phyloP scores from a whole-genome alignment of 2,888 invertebrate genomes.

The Sphaerophoria rueppellii region DNA sequence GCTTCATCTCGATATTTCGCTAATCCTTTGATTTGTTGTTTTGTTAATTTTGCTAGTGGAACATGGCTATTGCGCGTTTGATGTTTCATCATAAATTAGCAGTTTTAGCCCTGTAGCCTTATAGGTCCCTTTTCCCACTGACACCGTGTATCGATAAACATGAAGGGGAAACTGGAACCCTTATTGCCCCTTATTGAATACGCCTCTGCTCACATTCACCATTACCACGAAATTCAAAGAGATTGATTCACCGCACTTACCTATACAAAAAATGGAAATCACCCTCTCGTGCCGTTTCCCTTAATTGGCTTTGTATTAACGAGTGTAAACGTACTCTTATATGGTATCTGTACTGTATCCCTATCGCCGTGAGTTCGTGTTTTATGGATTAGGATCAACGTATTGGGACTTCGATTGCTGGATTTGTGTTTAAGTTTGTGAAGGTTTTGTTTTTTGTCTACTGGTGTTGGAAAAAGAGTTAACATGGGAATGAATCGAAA shows the following conservation, averaged over 20 bases:
- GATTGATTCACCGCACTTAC: constrained; percentile 30
- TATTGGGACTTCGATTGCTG: neutral
- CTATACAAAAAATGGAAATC: constrained; percentile 18
- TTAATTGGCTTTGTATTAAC: constrained; percentile 32
- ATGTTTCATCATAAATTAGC: no score
- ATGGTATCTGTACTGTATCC: no score
- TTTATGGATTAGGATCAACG: constrained; percentile 21
- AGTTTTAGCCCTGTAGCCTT: no score
- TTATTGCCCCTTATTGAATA: neutral
- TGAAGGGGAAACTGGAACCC: no score
- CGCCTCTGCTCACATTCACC: constrained; percentile 8
- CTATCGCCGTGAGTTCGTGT: constrained; percentile 5
- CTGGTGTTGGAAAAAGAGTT: constrained; percentile 18
- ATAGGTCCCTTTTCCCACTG: no score
- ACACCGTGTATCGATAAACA: no score
- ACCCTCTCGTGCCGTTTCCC: neutral
- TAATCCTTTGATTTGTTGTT: no score
- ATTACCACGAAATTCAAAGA: constrained; percentile 9
- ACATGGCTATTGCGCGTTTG: no score
- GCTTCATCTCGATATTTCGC: no score
- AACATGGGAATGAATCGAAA: constrained; percentile 5
- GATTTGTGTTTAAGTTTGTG: constrained; percentile 29
- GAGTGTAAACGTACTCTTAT: neutral
- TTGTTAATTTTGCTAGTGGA: no score
- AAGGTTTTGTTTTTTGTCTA: no score